Conservation (phyloP, 2,797 vertebrate genomes). For the Lepilemur septentrionalis region DNA sequence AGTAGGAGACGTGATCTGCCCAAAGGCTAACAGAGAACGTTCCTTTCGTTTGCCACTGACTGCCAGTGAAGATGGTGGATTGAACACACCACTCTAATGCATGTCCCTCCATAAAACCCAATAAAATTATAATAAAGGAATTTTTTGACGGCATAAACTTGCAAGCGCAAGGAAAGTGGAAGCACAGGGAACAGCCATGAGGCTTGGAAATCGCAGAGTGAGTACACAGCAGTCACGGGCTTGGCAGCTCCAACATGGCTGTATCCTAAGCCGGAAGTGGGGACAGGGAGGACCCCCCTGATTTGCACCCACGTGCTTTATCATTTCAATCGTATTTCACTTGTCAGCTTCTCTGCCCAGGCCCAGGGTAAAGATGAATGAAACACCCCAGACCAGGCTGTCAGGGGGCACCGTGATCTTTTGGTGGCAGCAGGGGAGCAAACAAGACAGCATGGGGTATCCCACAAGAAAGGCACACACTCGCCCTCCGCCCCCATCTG, state of each 20-base stretch:
- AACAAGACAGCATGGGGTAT: not conserved
- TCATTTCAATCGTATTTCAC: not conserved
- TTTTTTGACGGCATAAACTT: not conserved
- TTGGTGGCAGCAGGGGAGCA: not conserved
- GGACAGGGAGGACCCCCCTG: accelerated
- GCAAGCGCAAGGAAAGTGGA: not conserved
- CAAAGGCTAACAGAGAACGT: not conserved
- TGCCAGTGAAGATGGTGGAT: not conserved
- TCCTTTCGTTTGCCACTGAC: not conserved
- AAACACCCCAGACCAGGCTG: not conserved
- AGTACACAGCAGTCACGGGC: accelerated
- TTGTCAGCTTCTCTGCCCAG: not conserved
- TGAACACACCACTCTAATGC: not conserved
- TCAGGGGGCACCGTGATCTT: not conserved
- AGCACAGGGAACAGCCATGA: not conserved
- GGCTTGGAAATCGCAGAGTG: not conserved
- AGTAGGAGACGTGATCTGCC: not conserved
- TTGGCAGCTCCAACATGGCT: not conserved
- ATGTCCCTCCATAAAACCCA: not conserved
- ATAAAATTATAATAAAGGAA: not conserved
- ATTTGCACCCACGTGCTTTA: accelerated
- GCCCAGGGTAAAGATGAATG: too few species aligned
- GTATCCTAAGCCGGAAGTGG: not conserved
- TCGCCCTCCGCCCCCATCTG: not conserved
- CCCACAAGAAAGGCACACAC: not conserved